A percentile compares a stretch with the other conserved stretches of the same genome.
These are phyloP conservation scores for Hippopotamus amphibius DNA, from an alignment of 2,113 vertebrate genomes.

Conservation along the genomic window DNA sequence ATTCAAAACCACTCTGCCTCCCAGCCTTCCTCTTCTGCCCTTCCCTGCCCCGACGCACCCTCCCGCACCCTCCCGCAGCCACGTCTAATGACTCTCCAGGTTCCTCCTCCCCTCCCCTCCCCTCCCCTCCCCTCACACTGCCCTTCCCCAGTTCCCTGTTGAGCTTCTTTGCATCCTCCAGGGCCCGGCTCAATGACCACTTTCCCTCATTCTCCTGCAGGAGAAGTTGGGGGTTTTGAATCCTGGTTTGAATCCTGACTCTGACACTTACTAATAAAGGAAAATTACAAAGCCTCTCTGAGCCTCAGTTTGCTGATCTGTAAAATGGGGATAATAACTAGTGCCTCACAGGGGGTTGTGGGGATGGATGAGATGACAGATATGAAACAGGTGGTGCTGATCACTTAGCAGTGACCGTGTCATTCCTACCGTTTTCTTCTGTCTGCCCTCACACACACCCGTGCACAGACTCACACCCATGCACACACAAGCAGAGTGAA, in stretches of 20 bases:
- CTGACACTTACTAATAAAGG: neutral
- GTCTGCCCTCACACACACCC: neutral
- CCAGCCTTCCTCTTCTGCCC: no score
- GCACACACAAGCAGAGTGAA: neutral
- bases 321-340: neutral
- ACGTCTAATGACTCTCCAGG: rapidly evolving
- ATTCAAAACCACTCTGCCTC: neutral
- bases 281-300: neutral
- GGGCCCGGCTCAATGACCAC: neutral
- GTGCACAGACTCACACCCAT: no score
- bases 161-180: neutral
- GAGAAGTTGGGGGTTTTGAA: neutral
- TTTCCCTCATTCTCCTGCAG: neutral
- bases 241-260: neutral
- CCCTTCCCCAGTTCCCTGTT: neutral
- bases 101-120: neutral
- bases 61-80: rapidly evolving
- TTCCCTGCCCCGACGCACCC: rapidly evolving
- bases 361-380: neutral
- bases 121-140: neutral
- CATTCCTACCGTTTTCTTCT: neutral
- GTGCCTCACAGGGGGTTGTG: neutral
- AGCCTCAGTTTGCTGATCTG: neutral
- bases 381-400: neutral
- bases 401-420: neutral